Evolutionary conservation across 2,797 vertebrate genomes (phyloP).

Genomic region (Sphenodon punctatus): DNA sequence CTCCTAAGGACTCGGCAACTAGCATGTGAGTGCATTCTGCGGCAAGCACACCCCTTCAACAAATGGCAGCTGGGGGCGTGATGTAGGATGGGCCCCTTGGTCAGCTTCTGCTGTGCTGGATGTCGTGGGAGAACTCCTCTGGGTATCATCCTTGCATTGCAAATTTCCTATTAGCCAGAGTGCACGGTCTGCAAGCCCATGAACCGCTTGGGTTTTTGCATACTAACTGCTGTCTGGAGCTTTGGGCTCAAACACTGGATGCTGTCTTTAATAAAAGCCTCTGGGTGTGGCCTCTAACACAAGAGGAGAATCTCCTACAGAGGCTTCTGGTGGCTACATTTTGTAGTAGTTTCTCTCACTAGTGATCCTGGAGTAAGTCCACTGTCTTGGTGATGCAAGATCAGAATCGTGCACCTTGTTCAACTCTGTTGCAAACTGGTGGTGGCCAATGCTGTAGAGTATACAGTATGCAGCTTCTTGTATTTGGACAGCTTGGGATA

Average conservation of each 20-base stretch:
- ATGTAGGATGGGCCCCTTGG: too few species aligned
- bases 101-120: neutral
- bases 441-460: too few species aligned
- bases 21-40: too few species aligned
- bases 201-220: neutral
- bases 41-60: too few species aligned
- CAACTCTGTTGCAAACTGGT: too few species aligned
- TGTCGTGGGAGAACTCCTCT: neutral
- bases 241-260: neutral
- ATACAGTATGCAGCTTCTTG: too few species aligned
- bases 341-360: fast-evolving
- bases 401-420: too few species aligned
- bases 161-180: neutral
- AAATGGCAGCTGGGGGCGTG: too few species aligned
- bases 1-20: too few species aligned
- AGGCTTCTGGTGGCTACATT: neutral
- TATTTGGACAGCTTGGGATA: too few species aligned
- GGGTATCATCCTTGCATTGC: neutral
- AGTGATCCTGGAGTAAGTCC: neutral
- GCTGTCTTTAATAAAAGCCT: neutral
- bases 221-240: neutral
- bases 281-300: too few species aligned
- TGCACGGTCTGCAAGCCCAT: neutral
- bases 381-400: too few species aligned
- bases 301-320: neutral